A percentile compares a stretch with the other conserved stretches of the same genome.
These are phyloP conservation scores for Columba guinea DNA, from an alignment of 2,797 vertebrate genomes.

Conservation along the genomic window DNA sequence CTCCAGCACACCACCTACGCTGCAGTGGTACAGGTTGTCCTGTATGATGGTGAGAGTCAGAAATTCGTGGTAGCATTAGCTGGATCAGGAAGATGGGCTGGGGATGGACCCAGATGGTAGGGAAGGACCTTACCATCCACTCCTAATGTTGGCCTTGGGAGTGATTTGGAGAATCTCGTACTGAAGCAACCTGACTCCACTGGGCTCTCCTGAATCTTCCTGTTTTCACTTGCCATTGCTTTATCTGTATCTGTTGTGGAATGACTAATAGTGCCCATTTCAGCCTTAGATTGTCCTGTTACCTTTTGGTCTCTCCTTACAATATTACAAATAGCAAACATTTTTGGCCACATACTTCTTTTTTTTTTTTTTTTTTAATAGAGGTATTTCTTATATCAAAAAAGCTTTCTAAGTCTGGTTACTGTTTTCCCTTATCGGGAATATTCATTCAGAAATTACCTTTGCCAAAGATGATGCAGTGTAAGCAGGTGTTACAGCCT, in stretches of 20 bases:
- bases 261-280: neutral
- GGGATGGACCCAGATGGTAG: too few species aligned
- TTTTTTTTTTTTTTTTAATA: neutral
- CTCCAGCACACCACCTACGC: neutral
- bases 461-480: conserved; percentile 64
- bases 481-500: conserved; percentile 55
- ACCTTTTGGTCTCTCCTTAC: neutral
- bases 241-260: neutral
- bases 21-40: neutral
- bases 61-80: neutral
- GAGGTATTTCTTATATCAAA: neutral
- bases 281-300: neutral
- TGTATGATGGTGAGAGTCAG: neutral
- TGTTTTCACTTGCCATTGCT: neutral
- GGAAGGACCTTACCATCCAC: neutral
- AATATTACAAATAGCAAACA: neutral
- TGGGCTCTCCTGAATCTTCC: neutral
- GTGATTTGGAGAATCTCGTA: neutral
- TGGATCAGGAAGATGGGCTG: neutral
- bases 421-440: conserved; percentile 3
- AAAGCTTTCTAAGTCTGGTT: neutral
- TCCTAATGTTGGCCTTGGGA: neutral
- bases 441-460: conserved; percentile 31
- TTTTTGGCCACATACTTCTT: neutral
- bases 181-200: neutral